Evolutionary conservation across 2,113 vertebrate genomes (phyloP), one percentile per base, ranked within the genome.

Genomic region (Manacus vitellinus): DNA sequence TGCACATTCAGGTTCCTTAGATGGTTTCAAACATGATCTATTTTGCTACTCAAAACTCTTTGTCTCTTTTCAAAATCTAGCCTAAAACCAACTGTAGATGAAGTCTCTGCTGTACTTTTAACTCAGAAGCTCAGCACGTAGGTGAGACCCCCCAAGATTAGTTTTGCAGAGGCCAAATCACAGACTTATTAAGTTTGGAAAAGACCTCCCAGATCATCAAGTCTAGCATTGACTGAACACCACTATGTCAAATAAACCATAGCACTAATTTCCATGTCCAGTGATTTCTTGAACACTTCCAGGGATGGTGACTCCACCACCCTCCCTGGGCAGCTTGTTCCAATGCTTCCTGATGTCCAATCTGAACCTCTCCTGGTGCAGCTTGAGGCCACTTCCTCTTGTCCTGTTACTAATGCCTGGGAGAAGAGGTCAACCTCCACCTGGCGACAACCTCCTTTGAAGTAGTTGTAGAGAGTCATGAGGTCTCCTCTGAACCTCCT

Each of bases 381-480:
- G 24, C 17, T 35, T 47, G 39, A 55, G 24, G 54, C 30, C 11
- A 47, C 47, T 75, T 68, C 24, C 24, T 82, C 28, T 59, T 25
- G 16, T 41, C 14, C 24, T 39, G 13, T 25, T 18, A 25, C 23
- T 39, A 30, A 28, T 75, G 59, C 59, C 0, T 30, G 20, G 23
- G 23, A 41, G 24, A 75, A 68, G 39, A n/a, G 28, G 12, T 19
- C 0, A 0, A 46, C 10, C 4, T 2, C 20, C n/a, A 41, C 13
- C 8, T 12, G 39, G 23, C 24, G 41, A 41, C 5, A 9, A 14
- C 22, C 31, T 41, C n/a, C 11, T 7, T 25, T 68, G 24, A 76
- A 25, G n/a, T 0, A 28, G 23, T 17, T 67, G 28, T n/a, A 68
- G 66, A 49, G 17, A 35, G 24, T 35, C 8, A 49, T 25, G 41